These are phyloP conservation scores for Proales similis DNA, from an alignment of 1,140 invertebrate species.

Conservation along the genomic window DNA sequence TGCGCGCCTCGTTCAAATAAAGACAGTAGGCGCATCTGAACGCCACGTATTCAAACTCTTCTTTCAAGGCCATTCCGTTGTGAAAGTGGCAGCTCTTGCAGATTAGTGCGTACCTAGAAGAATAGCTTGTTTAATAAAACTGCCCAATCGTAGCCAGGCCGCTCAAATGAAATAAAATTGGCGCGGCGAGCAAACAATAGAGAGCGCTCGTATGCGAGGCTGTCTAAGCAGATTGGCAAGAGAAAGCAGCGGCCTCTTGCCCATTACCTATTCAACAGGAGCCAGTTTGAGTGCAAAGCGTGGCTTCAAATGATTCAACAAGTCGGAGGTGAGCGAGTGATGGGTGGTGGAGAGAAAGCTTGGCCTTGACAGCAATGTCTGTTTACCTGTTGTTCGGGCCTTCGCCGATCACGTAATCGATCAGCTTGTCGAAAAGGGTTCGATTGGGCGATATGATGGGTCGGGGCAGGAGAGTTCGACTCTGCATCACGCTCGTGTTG, in stretches of 20 bases:
- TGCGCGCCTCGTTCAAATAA: constrained; percentile 19
- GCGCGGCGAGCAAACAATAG: constrained; percentile 2
- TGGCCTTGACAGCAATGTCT: neutral
- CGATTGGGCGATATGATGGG: constrained; percentile 61
- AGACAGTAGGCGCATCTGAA: constrained; percentile 37
- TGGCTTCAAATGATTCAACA: constrained; percentile 11
- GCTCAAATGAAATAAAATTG: neutral
- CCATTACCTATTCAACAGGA: constrained; percentile 30
- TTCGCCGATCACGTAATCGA: constrained; percentile 89
- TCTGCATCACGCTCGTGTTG: too few species aligned
- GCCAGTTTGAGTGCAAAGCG: constrained; percentile 7
- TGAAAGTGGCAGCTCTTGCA: constrained; percentile 80
- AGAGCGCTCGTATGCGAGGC: neutral
- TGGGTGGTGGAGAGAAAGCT: neutral
- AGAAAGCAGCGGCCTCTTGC: too few species aligned
- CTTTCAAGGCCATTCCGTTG: constrained; percentile 91
- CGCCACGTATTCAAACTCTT: constrained; percentile 83
- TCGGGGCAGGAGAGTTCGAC: constrained; percentile 49
- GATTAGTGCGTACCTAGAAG: constrained; percentile 74
- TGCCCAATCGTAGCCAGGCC: neutral
- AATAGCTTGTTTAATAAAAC: neutral
- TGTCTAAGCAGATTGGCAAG: too few species aligned
- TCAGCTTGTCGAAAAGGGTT: constrained; percentile 70
- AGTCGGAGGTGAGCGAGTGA: too few species aligned
- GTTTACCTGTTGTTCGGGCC: constrained; percentile 69